Evolutionary conservation across 2,888 invertebrate genomes (phyloP).

Genomic region (Diplolepis rosae): DNA sequence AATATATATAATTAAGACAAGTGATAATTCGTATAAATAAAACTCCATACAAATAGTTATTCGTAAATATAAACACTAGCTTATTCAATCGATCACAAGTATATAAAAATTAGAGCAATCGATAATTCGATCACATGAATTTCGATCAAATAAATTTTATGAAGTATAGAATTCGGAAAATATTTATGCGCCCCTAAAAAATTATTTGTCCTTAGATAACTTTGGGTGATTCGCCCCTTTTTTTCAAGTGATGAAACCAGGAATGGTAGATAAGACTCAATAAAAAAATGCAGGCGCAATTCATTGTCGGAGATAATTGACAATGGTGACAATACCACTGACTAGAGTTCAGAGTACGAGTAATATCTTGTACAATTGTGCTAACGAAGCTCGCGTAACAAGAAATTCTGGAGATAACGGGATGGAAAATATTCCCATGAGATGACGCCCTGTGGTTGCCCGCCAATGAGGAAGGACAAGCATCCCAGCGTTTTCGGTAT

Average conservation of each 20-base stretch:
- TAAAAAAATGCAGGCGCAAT: neutral
- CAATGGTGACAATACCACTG: neutral
- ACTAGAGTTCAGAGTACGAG: neutral
- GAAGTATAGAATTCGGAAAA: no score
- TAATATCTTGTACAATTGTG: slow-evolving; percentile 36
- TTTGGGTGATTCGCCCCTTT: neutral
- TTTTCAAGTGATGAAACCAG: neutral
- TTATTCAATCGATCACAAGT: no score
- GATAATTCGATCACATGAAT: no score
- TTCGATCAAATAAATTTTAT: no score
- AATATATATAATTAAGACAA: no score
- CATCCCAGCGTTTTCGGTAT: slow-evolving; percentile 29
- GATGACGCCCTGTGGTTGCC: slow-evolving; percentile 50
- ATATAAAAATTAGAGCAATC: no score
- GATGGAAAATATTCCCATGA: slow-evolving; percentile 62
- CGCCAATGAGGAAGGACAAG: slow-evolving; percentile 34
- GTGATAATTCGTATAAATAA: no score
- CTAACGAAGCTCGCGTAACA: slow-evolving; percentile 41
- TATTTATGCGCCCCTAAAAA: no score
- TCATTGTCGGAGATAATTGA: neutral
- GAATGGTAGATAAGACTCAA: neutral
- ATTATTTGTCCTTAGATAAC: no score
- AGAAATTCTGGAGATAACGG: slow-evolving; percentile 59
- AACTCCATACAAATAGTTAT: no score
- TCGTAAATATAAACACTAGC: no score